Percentiles rank a stretch among this genome's conserved stretches.
Evolutionary conservation across 2,113 vertebrate species (phyloP).

Genomic region (Misgurnus anguillicaudatus): DNA sequence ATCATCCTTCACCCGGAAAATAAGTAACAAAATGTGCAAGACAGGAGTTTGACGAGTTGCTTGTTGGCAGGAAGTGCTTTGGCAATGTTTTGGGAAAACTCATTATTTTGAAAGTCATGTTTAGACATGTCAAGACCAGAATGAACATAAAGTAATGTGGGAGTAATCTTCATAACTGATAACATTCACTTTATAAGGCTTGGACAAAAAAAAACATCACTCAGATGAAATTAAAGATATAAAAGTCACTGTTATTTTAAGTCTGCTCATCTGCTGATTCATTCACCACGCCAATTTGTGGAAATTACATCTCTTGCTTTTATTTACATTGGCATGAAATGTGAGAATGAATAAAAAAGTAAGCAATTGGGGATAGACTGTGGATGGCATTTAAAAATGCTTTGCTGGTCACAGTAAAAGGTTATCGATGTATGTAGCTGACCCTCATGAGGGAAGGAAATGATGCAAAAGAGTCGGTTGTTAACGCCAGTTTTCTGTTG

Average conservation of each 20-base stretch:
- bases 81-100: background rate
- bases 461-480: background rate
- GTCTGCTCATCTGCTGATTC: background rate
- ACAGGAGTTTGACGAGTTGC: slow-evolving; percentile 13
- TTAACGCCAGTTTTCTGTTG: slow-evolving; percentile 54
- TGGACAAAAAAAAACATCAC: background rate
- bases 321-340: background rate
- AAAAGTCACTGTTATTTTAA: background rate
- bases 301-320: background rate
- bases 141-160: background rate
- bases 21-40: slow-evolving; percentile 19
- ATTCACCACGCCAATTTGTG: background rate
- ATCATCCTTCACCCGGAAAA: background rate
- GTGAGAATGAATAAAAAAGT: background rate
- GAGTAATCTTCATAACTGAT: background rate
- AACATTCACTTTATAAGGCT: background rate
- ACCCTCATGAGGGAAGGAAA: background rate
- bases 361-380: background rate
- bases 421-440: background rate
- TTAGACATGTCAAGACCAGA: background rate
- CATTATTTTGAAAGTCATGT: slow-evolving; percentile 4
- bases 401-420: slow-evolving; percentile 32
- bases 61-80: slow-evolving; percentile 4
- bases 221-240: slow-evolving; percentile 12
- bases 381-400: slow-evolving; percentile 22